Evolutionary conservation across 2,888 invertebrate genomes (phyloP), one percentile per base, ranked within the genome.

Genomic region (Bugulina stolonifera): DNA sequence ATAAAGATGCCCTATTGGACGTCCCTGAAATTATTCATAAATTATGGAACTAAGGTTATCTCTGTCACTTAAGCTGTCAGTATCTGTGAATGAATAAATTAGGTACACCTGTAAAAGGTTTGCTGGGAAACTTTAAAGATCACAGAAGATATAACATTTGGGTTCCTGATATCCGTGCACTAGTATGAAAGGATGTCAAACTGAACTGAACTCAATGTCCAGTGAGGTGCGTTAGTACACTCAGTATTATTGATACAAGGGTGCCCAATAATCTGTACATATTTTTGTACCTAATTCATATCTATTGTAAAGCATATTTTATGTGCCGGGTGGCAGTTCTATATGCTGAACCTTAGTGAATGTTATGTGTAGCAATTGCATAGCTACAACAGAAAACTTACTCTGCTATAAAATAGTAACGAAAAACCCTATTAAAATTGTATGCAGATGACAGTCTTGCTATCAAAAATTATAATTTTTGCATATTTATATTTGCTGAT

Each of bases 221-320:
- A 34, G 64, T 5, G 32, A 64, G 27, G 27, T 14, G 14, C 32
- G 27, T 64, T 32, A 32, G 64, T 32, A 34, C 64, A 64, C 25
- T 22, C 18, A 25, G 32, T 32, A 64, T 64, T 64, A 25, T 25
- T 64, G 64, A 32, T 64, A 64, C 64, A 64, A 27, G 14, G 27
- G 32, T n/a, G n/a, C n/a, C 25, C 25, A 57, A 57, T 57, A 57
- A 23, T 57, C 25, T 25, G 5, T n/a, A 27, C 64, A 64, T 64
- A 64, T 64, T 64, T 64, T 14, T 64, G 64, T 64, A 64, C 64
- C 27, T 64, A n/a, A 64, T 64, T n/a, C n/a, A n/a, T n/a, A n/a
- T n/a, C n/a, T n/a, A n/a, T n/a, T n/a, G n/a, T n/a, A n/a, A n/a
- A n/a, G n/a, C n/a, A n/a, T n/a, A n/a, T n/a, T n/a, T n/a, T n/a